Percentiles rank a stretch among this genome's conserved stretches.
These are phyloP conservation scores for Prinia subflava DNA, from an alignment of 2,113 vertebrate genomes.

Conservation along the genomic window DNA sequence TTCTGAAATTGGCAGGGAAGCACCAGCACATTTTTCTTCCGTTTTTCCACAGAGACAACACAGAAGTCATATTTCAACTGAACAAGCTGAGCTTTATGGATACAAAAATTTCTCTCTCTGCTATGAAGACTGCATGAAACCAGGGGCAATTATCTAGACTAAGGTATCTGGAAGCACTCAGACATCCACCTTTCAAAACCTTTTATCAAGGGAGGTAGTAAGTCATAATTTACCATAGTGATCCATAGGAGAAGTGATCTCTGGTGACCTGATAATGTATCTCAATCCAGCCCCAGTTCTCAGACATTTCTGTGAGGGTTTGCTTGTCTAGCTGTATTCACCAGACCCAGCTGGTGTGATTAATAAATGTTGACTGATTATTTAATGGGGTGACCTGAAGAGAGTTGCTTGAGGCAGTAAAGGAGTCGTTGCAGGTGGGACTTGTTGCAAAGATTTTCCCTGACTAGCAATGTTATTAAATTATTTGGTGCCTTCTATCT, in stretches of 20 bases:
- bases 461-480: neutral
- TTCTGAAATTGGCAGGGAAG: neutral
- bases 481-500: neutral
- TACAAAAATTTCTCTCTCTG: neutral
- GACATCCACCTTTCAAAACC: neutral
- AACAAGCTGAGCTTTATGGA: neutral
- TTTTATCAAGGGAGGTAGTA: neutral
- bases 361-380: neutral
- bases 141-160: neutral
- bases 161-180: neutral
- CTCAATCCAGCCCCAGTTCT: neutral
- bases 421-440: neutral
- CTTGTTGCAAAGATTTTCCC: neutral
- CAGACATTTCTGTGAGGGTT: neutral
- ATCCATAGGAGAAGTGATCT: neutral
- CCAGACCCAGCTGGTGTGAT: neutral
- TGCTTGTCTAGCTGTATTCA: neutral
- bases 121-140: neutral
- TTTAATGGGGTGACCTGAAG: neutral
- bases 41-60: neutral
- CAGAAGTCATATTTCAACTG: neutral
- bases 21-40: neutral
- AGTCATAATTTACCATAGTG: neutral
- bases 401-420: neutral
- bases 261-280: rapidly evolving